These are phyloP conservation scores for Pycnonotus jocosus DNA, from an alignment of 2,113 vertebrate species.

Conservation along the genomic window DNA sequence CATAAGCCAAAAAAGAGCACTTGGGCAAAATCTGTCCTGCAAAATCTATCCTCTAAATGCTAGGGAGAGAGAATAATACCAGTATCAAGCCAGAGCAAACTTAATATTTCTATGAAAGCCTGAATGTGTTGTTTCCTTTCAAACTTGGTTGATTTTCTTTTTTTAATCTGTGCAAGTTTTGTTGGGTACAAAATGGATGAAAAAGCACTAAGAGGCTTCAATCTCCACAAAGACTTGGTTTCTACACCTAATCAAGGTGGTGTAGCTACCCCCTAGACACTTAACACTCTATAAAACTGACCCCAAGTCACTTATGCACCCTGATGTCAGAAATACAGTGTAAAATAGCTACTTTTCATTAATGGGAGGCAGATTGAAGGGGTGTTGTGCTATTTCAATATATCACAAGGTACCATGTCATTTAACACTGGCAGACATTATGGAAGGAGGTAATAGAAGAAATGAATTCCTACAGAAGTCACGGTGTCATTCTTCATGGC, in stretches of 20 bases:
- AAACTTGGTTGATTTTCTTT: neutral
- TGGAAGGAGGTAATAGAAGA: neutral
- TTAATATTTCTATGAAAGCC: neutral
- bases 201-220: neutral
- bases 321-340: neutral
- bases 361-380: neutral
- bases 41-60: neutral
- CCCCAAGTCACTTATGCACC: neutral
- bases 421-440: neutral
- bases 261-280: neutral
- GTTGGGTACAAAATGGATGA: neutral
- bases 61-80: neutral
- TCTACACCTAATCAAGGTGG: neutral
- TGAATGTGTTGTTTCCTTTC: neutral
- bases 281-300: neutral
- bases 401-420: neutral
- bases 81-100: neutral
- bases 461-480: constrained; percentile 76
- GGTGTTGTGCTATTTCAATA: neutral
- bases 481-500: constrained; percentile 97
- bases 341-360: neutral
- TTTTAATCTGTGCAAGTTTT: neutral
- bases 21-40: neutral
- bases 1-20: neutral
- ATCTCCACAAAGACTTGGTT: neutral